Evolutionary conservation across 2,888 invertebrate genomes (phyloP).

Genomic region (Tromatobia lineatoria): DNA sequence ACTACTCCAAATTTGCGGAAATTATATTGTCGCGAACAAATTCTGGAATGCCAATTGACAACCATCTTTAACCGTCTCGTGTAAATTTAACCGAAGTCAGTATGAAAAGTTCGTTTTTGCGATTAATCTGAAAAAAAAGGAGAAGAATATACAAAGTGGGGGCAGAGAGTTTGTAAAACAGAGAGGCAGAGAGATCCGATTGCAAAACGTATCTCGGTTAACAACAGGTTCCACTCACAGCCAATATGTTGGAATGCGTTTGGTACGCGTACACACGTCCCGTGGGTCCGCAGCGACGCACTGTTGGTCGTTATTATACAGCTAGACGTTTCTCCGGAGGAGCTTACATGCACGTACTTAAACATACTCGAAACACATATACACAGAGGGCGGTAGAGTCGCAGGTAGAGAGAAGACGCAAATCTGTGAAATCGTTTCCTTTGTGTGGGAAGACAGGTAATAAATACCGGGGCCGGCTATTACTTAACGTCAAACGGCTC

Average conservation of each 20-base stretch:
- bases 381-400: constrained; percentile 23
- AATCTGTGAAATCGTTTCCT: constrained; percentile 72
- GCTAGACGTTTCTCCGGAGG: constrained; percentile 17
- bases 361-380: neutral
- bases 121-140: constrained; percentile 6
- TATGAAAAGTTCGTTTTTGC: neutral
- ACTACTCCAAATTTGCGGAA: too few relatives aligned
- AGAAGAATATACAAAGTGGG: neutral
- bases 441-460: constrained; percentile 72
- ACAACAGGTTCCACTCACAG: constrained; percentile 45
- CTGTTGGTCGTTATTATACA: constrained; percentile 32
- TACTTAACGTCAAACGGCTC: constrained; percentile 60
- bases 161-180: constrained; percentile 43
- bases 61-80: neutral
- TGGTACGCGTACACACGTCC: constrained; percentile 24
- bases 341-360: neutral
- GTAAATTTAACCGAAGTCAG: neutral
- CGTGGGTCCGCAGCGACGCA: constrained; percentile 2
- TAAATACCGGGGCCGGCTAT: constrained; percentile 70
- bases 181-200: constrained; percentile 45
- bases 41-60: neutral
- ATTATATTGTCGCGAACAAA: neutral
- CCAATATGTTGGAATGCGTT: constrained; percentile 36
- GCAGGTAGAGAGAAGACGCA: constrained; percentile 62
- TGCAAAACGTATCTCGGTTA: constrained; percentile 58